Conservation (phyloP, 2,797 vertebrate species). For the Acanthurus tractus region DNA sequence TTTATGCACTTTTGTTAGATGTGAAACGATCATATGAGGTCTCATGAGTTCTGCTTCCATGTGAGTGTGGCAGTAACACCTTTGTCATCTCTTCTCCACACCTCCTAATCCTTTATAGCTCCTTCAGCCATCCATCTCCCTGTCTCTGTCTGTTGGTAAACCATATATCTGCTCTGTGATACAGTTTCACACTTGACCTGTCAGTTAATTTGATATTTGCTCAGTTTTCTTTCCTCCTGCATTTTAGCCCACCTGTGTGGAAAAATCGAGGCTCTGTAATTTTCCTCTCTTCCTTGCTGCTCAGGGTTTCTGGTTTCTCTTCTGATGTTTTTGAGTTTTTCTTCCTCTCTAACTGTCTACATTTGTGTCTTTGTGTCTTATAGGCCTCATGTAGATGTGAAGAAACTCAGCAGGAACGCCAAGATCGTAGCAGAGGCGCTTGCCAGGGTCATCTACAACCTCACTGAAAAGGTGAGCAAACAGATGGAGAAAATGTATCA, state of each 20-base stretch:
- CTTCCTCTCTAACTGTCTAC: slow-evolving; percentile 31
- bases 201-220: slow-evolving; percentile 7
- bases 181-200: neutral
- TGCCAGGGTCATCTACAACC: slow-evolving; percentile 96
- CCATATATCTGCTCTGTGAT: slow-evolving; percentile 5
- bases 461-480: slow-evolving; percentile 93
- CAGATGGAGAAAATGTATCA: neutral
- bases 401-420: slow-evolving; percentile 92
- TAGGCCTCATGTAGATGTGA: slow-evolving; percentile 93
- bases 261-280: slow-evolving; percentile 7
- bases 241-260: slow-evolving; percentile 15
- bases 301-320: slow-evolving; percentile 19
- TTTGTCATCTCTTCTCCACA: neutral
- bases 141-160: slow-evolving; percentile 18
- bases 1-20: slow-evolving; percentile 23
- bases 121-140: neutral
- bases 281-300: neutral
- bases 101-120: neutral
- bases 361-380: slow-evolving; percentile 35
- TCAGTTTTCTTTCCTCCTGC: slow-evolving; percentile 8
- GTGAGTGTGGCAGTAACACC: neutral
- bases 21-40: neutral
- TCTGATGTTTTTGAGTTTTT: neutral
- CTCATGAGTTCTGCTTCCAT: neutral
- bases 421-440: slow-evolving; percentile 94